A percentile compares a stretch with the other conserved stretches of the same genome.
Evolutionary conservation across 1,140 invertebrate genomes (phyloP).

Genomic region (Lordiphosa mommai): DNA sequence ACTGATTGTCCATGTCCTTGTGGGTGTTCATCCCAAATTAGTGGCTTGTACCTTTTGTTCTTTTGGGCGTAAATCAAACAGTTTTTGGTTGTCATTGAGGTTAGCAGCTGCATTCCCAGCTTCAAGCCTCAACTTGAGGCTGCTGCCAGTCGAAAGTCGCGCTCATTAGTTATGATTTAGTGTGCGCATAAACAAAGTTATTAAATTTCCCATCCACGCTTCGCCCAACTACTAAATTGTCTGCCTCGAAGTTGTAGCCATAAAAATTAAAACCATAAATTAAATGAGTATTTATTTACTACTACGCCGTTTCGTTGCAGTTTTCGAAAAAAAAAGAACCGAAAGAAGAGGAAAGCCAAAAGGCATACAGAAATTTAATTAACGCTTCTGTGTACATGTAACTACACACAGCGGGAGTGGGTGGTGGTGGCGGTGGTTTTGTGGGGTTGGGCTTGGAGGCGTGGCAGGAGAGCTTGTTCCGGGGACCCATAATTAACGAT

Average conservation of each 20-base stretch:
- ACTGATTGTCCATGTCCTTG: constrained; percentile 52
- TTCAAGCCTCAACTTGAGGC: neutral
- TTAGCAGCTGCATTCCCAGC: constrained; percentile 28
- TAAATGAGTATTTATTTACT: constrained; percentile 77
- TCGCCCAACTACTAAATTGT: constrained; percentile 75
- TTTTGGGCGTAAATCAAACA: constrained; percentile 43
- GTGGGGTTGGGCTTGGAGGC: neutral
- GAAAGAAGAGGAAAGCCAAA: constrained; percentile 34
- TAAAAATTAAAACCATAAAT: constrained; percentile 78
- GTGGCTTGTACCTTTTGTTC: constrained; percentile 47
- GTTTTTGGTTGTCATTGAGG: constrained; percentile 60
- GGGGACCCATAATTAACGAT: constrained; percentile 68
- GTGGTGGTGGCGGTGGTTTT: constrained; percentile 1
- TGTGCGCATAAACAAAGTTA: constrained; percentile 77
- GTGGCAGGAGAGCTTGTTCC: neutral
- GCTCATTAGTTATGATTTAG: constrained; percentile 78
- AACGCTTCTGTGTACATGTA: constrained; percentile 76
- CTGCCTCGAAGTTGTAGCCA: constrained; percentile 73
- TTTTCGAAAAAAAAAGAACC: constrained; percentile 20
- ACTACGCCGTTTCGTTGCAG: constrained; percentile 41
- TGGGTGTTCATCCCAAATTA: constrained; percentile 72
- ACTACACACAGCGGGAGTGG: constrained; percentile 58
- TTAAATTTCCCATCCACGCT: constrained; percentile 74
- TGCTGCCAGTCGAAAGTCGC: constrained; percentile 25
- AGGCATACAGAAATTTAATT: constrained; percentile 70